Evolutionary conservation across 2,888 invertebrate species (phyloP).

Genomic region (Drosophila helvetica): DNA sequence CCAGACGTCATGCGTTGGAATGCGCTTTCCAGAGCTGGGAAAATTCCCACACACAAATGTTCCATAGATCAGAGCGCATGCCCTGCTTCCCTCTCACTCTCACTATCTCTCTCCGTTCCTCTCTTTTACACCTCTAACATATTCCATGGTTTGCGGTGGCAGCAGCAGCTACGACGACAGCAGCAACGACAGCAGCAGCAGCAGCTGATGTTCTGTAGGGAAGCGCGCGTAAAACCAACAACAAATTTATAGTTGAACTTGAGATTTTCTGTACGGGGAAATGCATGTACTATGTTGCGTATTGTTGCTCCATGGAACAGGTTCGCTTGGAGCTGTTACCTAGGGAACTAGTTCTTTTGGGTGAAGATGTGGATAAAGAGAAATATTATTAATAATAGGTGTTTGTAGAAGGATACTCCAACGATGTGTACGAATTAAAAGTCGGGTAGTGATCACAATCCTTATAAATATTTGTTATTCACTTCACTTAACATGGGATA

Average conservation of each 20-base stretch:
- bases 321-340: background rate
- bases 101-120: background rate
- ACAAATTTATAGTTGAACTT: constrained; percentile 13
- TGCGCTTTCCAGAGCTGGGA: constrained; percentile 42
- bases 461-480: too few species aligned
- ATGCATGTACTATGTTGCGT: background rate
- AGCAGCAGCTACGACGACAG: background rate
- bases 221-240: constrained; percentile 63
- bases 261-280: background rate
- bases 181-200: constrained; percentile 29
- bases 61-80: constrained; percentile 49
- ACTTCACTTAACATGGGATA: too few species aligned
- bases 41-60: constrained; percentile 59
- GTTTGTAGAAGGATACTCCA: too few species aligned
- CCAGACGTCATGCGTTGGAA: constrained; percentile 74
- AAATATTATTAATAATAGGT: too few species aligned
- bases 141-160: constrained; percentile 13
- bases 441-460: too few species aligned
- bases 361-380: too few species aligned
- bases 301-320: background rate
- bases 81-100: constrained; percentile 34
- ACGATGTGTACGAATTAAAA: too few species aligned
- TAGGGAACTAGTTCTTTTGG: too few species aligned
- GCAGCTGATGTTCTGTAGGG: constrained; percentile 63
- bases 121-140: constrained; percentile 7